Conservation (phyloP, 2,797 vertebrate species). For the Tinamus major region DNA sequence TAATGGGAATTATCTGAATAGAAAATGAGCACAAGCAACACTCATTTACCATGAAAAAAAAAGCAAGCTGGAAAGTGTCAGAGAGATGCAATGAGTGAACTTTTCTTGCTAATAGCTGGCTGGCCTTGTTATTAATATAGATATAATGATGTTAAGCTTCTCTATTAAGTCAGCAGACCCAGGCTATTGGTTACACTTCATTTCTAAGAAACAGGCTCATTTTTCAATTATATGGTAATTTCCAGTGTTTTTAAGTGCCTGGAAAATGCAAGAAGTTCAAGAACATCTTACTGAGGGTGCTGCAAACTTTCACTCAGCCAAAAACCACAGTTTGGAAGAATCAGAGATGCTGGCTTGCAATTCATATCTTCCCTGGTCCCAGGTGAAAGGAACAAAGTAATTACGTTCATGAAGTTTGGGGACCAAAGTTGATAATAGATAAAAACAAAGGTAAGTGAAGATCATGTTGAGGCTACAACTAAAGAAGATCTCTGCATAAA, state of each 20-base stretch:
- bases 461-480: background rate
- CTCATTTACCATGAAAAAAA: conserved; percentile 60
- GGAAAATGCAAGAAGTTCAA: conserved; percentile 7
- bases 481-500: background rate
- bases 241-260: conserved; percentile 40
- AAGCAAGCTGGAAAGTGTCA: conserved; percentile 69
- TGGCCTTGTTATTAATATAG: conserved; percentile 70
- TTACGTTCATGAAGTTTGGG: background rate
- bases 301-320: background rate
- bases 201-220: conserved; percentile 59
- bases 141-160: conserved; percentile 70
- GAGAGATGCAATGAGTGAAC: conserved; percentile 28
- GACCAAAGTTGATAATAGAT: background rate
- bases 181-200: conserved; percentile 61
- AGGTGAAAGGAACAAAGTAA: background rate
- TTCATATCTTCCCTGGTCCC: background rate
- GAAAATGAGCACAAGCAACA: conserved; percentile 54
- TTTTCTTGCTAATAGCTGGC: conserved; percentile 45
- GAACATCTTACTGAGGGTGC: background rate
- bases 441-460: background rate
- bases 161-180: conserved; percentile 71
- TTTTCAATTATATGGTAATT: conserved; percentile 70
- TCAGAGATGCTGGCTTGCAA: background rate
- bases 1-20: conserved; percentile 58
- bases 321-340: background rate